Evolutionary conservation across 2,888 invertebrate genomes (phyloP).

Genomic region (Orthonychiurus folsomi): DNA sequence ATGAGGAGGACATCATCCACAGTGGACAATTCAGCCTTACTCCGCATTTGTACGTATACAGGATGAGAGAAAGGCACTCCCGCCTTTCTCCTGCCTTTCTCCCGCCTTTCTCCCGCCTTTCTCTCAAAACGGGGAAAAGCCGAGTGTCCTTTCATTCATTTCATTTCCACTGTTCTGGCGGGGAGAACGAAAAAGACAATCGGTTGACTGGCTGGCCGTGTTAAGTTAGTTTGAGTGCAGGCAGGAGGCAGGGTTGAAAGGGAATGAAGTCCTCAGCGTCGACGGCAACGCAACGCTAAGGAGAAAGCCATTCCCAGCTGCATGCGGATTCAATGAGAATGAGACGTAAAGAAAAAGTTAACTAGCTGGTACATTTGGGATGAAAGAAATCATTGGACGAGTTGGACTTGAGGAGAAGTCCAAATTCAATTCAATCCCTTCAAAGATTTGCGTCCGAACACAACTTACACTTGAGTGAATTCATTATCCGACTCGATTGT

Average conservation of each 20-base stretch:
- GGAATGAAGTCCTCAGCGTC: not conserved
- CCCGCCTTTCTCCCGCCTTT: no score
- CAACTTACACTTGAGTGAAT: not conserved
- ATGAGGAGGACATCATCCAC: not conserved
- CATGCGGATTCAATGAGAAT: not conserved
- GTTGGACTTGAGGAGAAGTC: not conserved
- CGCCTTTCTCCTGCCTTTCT: no score
- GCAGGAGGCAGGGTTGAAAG: not conserved
- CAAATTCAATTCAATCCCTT: not conserved
- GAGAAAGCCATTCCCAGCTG: not conserved
- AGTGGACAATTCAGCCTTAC: not conserved
- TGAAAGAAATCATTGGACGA: not conserved
- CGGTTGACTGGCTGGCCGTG: not conserved
- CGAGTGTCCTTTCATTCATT: not conserved
- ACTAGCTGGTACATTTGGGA: not conserved
- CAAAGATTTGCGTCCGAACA: not conserved
- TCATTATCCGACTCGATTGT: no score
- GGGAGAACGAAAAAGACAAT: not conserved
- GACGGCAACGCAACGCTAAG: not conserved
- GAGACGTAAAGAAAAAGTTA: not conserved
- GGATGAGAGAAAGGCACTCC: no score
- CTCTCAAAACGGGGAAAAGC: no score
- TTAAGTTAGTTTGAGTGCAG: not conserved
- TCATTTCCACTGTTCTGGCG: not conserved
- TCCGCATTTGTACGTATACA: no score